Base-by-base conservation (phyloP, 2,888 invertebrate genomes). In the Camptogramma bilineatum region DNA sequence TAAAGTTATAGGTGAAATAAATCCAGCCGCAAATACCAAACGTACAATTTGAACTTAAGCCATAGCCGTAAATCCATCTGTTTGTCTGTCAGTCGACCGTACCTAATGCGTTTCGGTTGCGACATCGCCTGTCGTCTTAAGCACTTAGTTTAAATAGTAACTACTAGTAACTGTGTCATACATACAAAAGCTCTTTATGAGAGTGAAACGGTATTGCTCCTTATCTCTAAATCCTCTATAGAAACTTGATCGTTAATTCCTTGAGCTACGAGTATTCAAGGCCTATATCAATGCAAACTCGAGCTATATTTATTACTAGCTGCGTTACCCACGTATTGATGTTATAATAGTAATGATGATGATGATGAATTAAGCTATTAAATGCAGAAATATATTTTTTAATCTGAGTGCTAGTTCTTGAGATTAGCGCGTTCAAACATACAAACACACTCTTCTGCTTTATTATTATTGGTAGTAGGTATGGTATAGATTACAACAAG, bases 11-110 rank as follows among this genome's bases (percentile, higher is more conserved):
- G 31, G 9, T 44, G 17, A 39, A 47, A 64, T 67, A 67, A 64
- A 67, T 67, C 61, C 16, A 16, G 19, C 24, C 44, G 16, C 34
- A 65, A 65, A 62, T 66, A 59, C 67, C 52, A 60, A 63, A 64
- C 48, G 62, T 59, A 62, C 59, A 52, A 66, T 60, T 64, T 62
- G 66, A 63, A 59, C 65, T 53, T 53, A 59, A 73, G 75, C 76
- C 69, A 71, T 62, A 67, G 71, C 71, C 77, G 79, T 85, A 85
- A 85, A 86, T 85, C 80, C 75, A 77, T 82, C 80, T 72, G 79
- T 80, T 76, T 74, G 80, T 80, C 79, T 78, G 80, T 81, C 82
- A 78, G 69, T 80, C 75, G 64, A 64, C 70, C 73, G 69, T 62
- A 54, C 69, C 73, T 76, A 75, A 77, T 76, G 76, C 71, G 73